Evolutionary conservation across 2,888 invertebrate genomes (phyloP).

Genomic region (Lithophane semibrunnea): DNA sequence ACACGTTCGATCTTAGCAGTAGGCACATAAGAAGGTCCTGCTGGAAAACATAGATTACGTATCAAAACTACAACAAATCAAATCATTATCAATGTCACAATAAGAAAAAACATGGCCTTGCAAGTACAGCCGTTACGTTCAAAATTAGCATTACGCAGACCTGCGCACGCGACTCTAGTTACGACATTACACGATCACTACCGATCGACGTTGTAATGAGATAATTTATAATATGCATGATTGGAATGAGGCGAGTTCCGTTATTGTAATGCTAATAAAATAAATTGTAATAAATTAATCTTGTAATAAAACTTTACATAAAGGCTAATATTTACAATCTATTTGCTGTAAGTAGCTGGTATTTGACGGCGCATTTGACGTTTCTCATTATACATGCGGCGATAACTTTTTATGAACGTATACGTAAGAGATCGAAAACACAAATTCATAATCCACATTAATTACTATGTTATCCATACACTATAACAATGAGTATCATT

Average conservation of each 20-base stretch:
- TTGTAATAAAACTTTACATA: slow-evolving; percentile 13
- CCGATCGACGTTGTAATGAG: slow-evolving; percentile 41
- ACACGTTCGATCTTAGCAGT: neutral
- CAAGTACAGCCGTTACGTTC: slow-evolving; percentile 22
- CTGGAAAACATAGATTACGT: neutral
- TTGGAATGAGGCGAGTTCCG: slow-evolving; percentile 36
- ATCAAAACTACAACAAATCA: slow-evolving; percentile 6
- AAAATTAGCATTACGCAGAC: slow-evolving; percentile 50
- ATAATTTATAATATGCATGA: slow-evolving; percentile 36
- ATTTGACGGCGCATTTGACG: too few relatives aligned
- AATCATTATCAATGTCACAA: slow-evolving; percentile 40
- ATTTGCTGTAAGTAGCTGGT: neutral
- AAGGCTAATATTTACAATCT: slow-evolving; percentile 16
- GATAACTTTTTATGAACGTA: too few relatives aligned
- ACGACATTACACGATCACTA: slow-evolving; percentile 38
- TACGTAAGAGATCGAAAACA: too few relatives aligned
- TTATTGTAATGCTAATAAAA: slow-evolving; percentile 36
- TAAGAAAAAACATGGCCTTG: slow-evolving; percentile 35
- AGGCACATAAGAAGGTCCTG: neutral
- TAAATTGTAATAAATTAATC: slow-evolving; percentile 26
- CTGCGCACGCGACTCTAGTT: slow-evolving; percentile 52
- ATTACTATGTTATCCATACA: too few relatives aligned
- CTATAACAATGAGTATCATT: too few relatives aligned
- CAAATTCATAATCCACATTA: too few relatives aligned
- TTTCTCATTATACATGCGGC: too few relatives aligned